phyloP scores from a whole-genome alignment of 2,888 invertebrate genomes.

The Corbicula japonica region DNA sequence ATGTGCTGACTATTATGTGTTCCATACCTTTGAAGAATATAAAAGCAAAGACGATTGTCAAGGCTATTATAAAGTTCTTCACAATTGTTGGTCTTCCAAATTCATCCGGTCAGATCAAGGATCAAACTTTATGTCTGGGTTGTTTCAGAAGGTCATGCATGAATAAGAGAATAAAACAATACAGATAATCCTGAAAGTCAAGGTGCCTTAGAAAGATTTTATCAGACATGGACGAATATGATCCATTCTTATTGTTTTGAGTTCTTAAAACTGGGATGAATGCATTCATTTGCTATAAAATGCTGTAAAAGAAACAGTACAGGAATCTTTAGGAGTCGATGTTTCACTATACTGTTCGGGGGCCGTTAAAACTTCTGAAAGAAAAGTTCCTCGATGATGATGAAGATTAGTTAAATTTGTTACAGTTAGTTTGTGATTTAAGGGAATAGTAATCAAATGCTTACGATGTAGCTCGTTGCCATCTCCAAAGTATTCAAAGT shows the following conservation, averaged over 20 bases:
- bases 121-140: conserved; percentile 61
- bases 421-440: conserved; percentile 51
- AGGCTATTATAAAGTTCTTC: conserved; percentile 61
- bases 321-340: conserved; percentile 46
- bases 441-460: conserved; percentile 23
- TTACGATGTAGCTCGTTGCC: conserved; percentile 47
- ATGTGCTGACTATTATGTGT: conserved; percentile 54
- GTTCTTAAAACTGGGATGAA: conserved; percentile 50
- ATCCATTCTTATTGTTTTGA: conserved; percentile 54
- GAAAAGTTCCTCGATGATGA: conserved; percentile 30
- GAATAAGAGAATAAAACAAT: conserved; percentile 52
- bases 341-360: conserved; percentile 37
- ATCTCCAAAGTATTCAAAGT: conserved; percentile 41
- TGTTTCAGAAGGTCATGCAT: conserved; percentile 59
- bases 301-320: conserved; percentile 53
- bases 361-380: conserved; percentile 41
- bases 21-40: conserved; percentile 67
- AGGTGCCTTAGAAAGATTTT: conserved; percentile 56
- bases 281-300: conserved; percentile 41
- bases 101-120: conserved; percentile 55
- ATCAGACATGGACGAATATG: conserved; percentile 56
- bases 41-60: conserved; percentile 54
- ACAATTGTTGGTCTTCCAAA: conserved; percentile 61
- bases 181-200: conserved; percentile 56
- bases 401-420: conserved; percentile 20